phyloP scores from a whole-genome alignment of 2,888 invertebrate genomes.

The Oscheius sp. region DNA sequence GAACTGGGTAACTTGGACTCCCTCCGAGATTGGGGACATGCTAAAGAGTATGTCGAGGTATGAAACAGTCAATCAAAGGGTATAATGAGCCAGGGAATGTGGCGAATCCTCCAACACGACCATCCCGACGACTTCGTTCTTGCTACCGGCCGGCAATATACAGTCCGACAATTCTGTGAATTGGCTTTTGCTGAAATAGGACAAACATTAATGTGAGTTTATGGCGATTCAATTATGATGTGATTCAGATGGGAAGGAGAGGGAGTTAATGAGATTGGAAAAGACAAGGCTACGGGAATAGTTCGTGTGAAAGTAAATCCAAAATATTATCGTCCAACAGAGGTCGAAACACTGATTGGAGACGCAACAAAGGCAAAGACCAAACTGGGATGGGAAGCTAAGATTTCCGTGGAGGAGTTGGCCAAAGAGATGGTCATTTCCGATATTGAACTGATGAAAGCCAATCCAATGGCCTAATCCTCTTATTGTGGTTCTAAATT shows the following conservation, averaged over 20 bases:
- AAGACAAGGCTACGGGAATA: slow-evolving; percentile 79
- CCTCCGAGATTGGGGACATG: slow-evolving; percentile 91
- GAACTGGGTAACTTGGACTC: slow-evolving; percentile 95
- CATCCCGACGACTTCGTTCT: slow-evolving; percentile 94
- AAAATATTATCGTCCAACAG: slow-evolving; percentile 90
- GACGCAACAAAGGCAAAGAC: slow-evolving; percentile 89
- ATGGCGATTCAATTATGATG: background rate
- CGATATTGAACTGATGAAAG: slow-evolving; percentile 88
- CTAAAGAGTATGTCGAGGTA: slow-evolving; percentile 72
- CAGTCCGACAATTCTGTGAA: slow-evolving; percentile 95
- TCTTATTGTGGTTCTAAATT: slow-evolving; percentile 7
- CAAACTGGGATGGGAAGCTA: slow-evolving; percentile 87
- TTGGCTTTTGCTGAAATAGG: slow-evolving; percentile 85
- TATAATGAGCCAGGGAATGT: slow-evolving; percentile 92
- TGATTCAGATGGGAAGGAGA: slow-evolving; percentile 82
- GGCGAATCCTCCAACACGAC: slow-evolving; percentile 95
- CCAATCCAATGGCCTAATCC: slow-evolving; percentile 83
- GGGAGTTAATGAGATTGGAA: slow-evolving; percentile 84
- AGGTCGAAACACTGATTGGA: slow-evolving; percentile 88
- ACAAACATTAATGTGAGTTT: slow-evolving; percentile 77
- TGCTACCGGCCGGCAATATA: slow-evolving; percentile 92
- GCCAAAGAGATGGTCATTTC: slow-evolving; percentile 93
- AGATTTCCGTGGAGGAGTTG: slow-evolving; percentile 80
- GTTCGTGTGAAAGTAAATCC: slow-evolving; percentile 88
- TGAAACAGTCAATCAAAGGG: slow-evolving; percentile 29